Conservation (phyloP, 1,140 invertebrate species). For the Leptinotarsa undecemlineata region DNA sequence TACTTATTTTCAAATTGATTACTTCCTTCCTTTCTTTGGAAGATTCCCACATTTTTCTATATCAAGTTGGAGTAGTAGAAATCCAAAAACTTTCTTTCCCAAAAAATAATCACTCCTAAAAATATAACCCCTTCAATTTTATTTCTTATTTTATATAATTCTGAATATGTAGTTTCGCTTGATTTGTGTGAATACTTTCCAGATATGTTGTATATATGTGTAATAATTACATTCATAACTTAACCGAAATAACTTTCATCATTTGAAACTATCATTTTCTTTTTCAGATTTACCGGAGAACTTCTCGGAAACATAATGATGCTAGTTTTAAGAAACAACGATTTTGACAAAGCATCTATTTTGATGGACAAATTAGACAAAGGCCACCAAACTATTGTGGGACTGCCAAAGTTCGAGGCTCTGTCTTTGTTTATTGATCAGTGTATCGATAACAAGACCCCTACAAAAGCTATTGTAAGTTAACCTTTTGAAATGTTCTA, state of each 20-base stretch:
- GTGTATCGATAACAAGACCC: constrained; percentile 57
- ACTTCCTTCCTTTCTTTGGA: too few species aligned
- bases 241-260: not conserved
- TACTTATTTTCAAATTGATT: too few species aligned
- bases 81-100: too few species aligned
- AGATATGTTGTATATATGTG: not conserved
- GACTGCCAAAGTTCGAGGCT: constrained; percentile 58
- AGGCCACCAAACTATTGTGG: constrained; percentile 59
- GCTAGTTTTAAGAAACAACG: constrained; percentile 56
- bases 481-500: not conserved
- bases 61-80: too few species aligned
- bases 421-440: constrained; percentile 58
- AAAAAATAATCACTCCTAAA: too few species aligned
- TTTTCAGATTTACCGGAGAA: constrained; percentile 60
- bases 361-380: constrained; percentile 61
- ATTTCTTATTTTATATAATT: too few species aligned
- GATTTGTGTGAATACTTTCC: too few species aligned
- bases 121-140: too few species aligned
- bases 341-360: constrained; percentile 57
- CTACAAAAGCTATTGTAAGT: constrained; percentile 58
- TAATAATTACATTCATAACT: not conserved
- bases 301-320: constrained; percentile 63
- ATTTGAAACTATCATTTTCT: not conserved
- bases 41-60: too few species aligned
- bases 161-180: too few species aligned